phyloP scores from a whole-genome alignment of 2,888 invertebrate genomes.

The Palloptera scutellata region DNA sequence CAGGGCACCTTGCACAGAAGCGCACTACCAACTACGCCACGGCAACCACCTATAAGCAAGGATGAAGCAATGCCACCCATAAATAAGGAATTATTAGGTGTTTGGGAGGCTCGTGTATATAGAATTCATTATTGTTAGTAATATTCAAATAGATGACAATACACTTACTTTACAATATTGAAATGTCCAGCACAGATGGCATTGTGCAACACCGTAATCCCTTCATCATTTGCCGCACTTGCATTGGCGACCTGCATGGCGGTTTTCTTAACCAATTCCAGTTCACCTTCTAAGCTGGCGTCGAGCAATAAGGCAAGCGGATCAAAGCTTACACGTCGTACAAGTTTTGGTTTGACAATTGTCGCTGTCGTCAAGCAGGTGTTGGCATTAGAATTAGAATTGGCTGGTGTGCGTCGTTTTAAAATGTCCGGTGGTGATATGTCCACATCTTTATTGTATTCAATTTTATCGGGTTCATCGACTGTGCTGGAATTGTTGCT shows the following conservation, averaged over 20 bases:
- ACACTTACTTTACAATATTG: constrained; percentile 88
- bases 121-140: too few relatives aligned
- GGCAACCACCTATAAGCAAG: too few relatives aligned
- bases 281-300: constrained; percentile 96
- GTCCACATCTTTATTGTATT: constrained; percentile 32
- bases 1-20: too few relatives aligned
- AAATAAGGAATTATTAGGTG: too few relatives aligned
- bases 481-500: constrained; percentile 46
- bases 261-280: constrained; percentile 95
- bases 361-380: constrained; percentile 27
- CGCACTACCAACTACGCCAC: too few relatives aligned
- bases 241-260: constrained; percentile 94
- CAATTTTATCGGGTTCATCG: constrained; percentile 57
- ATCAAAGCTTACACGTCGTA: constrained; percentile 94
- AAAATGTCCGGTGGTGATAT: constrained; percentile 54
- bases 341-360: constrained; percentile 73
- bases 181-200: constrained; percentile 99
- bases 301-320: constrained; percentile 94
- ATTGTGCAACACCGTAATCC: constrained; percentile 98
- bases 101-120: too few relatives aligned
- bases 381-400: constrained; percentile 32
- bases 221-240: constrained; percentile 98
- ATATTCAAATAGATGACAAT: background rate
- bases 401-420: constrained; percentile 72
- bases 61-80: too few relatives aligned